Evolutionary conservation across 2,797 vertebrate genomes (phyloP).

Genomic region (Acipenser oxyrinchus): DNA sequence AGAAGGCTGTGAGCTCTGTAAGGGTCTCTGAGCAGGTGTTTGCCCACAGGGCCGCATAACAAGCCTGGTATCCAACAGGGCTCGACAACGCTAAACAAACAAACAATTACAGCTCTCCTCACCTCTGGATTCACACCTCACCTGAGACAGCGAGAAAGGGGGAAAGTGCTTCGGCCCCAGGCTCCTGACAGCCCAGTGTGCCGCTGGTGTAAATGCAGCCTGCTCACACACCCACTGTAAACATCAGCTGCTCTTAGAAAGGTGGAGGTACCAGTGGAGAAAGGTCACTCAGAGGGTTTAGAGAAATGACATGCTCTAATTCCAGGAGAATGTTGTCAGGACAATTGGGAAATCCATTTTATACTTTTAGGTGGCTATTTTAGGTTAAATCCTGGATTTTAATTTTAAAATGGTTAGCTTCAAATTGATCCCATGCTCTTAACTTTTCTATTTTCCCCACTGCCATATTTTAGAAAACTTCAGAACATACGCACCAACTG

Average conservation of each 20-base stretch:
- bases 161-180: constrained; percentile 7
- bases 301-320: too few relatives aligned
- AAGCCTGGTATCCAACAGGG: constrained; percentile 25
- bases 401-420: too few relatives aligned
- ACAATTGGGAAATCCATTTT: too few relatives aligned
- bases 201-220: neutral
- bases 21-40: constrained; percentile 18
- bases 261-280: neutral
- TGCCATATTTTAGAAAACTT: too few relatives aligned
- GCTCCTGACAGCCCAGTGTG: neutral
- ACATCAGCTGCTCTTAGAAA: neutral
- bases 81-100: constrained; percentile 39
- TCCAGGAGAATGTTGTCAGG: too few relatives aligned
- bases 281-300: too few relatives aligned
- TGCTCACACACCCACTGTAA: neutral
- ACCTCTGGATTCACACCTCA: constrained; percentile 30
- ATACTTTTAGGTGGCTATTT: too few relatives aligned
- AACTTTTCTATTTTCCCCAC: too few relatives aligned
- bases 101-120: constrained; percentile 36
- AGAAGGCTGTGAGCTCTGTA: neutral
- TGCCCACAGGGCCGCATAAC: constrained; percentile 26
- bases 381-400: too few relatives aligned
- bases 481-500: too few relatives aligned
- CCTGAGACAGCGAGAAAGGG: constrained; percentile 37
- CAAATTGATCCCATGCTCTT: too few relatives aligned